Conservation (phyloP, 30 jellyfish, hydroid and myxozoan species). For the Hydractinia symbiolongicarpus region DNA sequence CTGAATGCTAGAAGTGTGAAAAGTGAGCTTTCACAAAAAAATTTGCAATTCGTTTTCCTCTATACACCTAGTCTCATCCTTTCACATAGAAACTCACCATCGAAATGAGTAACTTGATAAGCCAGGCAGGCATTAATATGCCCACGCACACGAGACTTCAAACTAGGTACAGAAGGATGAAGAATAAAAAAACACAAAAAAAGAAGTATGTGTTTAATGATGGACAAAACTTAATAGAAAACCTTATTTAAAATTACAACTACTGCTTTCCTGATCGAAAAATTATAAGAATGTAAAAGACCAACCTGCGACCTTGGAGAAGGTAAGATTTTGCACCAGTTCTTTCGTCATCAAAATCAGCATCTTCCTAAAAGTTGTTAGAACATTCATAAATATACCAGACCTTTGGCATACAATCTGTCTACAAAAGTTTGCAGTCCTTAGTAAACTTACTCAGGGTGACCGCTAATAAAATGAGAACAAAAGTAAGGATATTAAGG, state of each 20-base stretch:
- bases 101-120: neutral
- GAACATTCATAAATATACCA: neutral
- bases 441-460: no score
- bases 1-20: no score
- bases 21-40: no score
- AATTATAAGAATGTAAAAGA: neutral
- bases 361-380: neutral
- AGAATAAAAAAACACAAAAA: neutral
- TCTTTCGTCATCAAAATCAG: slow-evolving; percentile 33
- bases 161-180: slow-evolving; percentile 2
- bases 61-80: no score
- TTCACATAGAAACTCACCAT: slow-evolving; percentile 5
- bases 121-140: slow-evolving; percentile 12
- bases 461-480: no score
- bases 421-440: neutral
- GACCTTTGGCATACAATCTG: neutral
- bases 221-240: no score
- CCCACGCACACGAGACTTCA: slow-evolving; percentile 21
- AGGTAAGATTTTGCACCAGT: slow-evolving; percentile 52
- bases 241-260: no score
- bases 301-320: slow-evolving; percentile 65
- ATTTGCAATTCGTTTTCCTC: no score
- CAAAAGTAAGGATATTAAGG: no score
- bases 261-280: neutral
- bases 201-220: neutral